These are phyloP conservation scores for Columba guinea DNA, from an alignment of 2,797 vertebrate species.

Conservation along the genomic window DNA sequence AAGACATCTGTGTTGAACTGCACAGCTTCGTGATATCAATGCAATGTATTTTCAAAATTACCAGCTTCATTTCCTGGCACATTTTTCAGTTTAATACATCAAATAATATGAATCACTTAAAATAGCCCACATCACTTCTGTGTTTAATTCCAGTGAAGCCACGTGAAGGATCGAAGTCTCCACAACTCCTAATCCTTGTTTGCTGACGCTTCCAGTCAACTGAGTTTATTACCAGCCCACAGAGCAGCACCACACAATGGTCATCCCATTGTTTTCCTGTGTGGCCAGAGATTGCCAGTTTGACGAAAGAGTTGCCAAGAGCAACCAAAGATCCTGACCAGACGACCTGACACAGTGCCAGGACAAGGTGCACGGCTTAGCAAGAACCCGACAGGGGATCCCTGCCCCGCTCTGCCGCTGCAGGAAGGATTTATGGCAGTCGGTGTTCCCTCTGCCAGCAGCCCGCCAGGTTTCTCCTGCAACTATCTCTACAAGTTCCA, in stretches of 20 bases:
- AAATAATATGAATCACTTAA: slow-evolving; percentile 20
- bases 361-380: not conserved
- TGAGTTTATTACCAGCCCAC: not conserved
- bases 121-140: not conserved
- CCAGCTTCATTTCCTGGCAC: slow-evolving; percentile 26
- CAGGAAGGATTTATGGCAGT: not conserved
- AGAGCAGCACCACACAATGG: not conserved
- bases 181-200: not conserved
- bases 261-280: not conserved
- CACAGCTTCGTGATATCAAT: slow-evolving; percentile 1
- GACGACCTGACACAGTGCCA: not conserved
- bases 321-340: not conserved
- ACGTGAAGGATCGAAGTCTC: not conserved
- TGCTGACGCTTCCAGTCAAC: not conserved
- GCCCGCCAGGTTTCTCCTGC: not conserved
- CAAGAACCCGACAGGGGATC: not conserved
- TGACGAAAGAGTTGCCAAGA: not conserved
- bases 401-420: not conserved
- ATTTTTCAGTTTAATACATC: slow-evolving; percentile 38
- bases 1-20: slow-evolving; percentile 41
- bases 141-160: slow-evolving; percentile 16
- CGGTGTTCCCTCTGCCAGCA: not conserved
- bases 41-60: slow-evolving; percentile 38
- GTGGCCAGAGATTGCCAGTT: not conserved
- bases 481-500: not conserved